phyloP scores from a whole-genome alignment of 2,113 vertebrate genomes.

The Excalfactoria chinensis region DNA sequence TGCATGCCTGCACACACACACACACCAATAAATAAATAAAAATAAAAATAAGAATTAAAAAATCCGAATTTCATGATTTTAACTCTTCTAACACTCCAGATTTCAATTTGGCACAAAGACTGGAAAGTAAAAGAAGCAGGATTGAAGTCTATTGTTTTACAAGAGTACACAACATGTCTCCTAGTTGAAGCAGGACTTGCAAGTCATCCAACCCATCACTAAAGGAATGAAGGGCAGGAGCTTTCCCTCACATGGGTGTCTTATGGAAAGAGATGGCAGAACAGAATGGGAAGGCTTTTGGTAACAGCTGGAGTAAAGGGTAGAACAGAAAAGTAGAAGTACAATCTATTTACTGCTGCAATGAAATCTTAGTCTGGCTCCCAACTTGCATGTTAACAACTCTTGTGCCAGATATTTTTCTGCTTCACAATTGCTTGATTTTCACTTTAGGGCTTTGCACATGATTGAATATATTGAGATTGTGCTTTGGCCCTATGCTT shows the following conservation, averaged over 20 bases:
- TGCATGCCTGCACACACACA: neutral
- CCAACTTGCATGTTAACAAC: neutral
- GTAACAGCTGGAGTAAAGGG: neutral
- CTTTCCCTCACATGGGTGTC: neutral
- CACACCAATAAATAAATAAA: no score
- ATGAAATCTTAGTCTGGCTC: neutral
- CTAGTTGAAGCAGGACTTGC: neutral
- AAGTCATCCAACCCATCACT: neutral
- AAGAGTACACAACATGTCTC: neutral
- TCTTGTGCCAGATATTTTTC: neutral
- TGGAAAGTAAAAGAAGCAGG: neutral
- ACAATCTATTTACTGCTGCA: neutral
- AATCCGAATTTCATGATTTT: neutral
- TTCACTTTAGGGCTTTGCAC: slow-evolving; percentile 9
- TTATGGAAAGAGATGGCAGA: neutral
- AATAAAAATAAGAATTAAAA: neutral
- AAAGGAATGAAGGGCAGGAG: neutral
- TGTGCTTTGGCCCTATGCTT: neutral
- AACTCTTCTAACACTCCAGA: neutral
- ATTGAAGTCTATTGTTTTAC: neutral
- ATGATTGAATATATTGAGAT: neutral
- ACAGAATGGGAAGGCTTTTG: neutral
- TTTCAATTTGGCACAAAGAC: neutral
- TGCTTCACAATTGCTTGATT: slow-evolving; percentile 10
- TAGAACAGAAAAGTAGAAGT: neutral